A percentile compares a stretch with the other conserved stretches of the same genome.
Conservation (phyloP, 2,888 invertebrate species). For the Thelaira solivaga region DNA sequence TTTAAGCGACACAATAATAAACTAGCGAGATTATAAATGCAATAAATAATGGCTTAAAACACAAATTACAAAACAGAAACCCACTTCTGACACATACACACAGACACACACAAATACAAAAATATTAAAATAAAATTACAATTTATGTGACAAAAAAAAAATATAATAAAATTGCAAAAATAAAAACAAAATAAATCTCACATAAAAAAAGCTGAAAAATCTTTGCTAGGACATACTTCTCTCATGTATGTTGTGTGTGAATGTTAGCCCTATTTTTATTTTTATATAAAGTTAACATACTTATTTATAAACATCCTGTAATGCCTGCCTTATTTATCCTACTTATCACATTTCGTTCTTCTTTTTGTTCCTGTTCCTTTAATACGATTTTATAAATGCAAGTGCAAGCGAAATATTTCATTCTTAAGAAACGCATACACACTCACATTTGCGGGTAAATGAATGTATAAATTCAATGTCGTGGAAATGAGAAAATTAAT, state of each 20-base stretch:
- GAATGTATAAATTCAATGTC: slow-evolving; percentile 39
- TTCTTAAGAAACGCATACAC: neutral
- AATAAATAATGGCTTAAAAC: slow-evolving; percentile 54
- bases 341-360: slow-evolving; percentile 1
- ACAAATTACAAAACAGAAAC: slow-evolving; percentile 34
- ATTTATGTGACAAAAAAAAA: slow-evolving; percentile 21
- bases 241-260: no score
- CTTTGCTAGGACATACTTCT: no score
- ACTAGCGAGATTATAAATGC: slow-evolving; percentile 45
- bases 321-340: neutral
- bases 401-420: neutral
- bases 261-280: no score
- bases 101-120: slow-evolving; percentile 24
- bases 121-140: slow-evolving; percentile 39
- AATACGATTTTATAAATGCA: neutral
- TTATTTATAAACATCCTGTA: slow-evolving; percentile 20
- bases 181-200: slow-evolving; percentile 20
- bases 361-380: no score
- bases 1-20: slow-evolving; percentile 12
- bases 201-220: no score
- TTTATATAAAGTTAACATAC: neutral
- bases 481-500: slow-evolving; percentile 24
- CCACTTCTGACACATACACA: no score
- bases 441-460: no score
- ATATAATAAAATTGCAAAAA: neutral